Evolutionary conservation across 2,888 invertebrate genomes (phyloP), one percentile per base, ranked within the genome.

Genomic region (Belgica antarctica): DNA sequence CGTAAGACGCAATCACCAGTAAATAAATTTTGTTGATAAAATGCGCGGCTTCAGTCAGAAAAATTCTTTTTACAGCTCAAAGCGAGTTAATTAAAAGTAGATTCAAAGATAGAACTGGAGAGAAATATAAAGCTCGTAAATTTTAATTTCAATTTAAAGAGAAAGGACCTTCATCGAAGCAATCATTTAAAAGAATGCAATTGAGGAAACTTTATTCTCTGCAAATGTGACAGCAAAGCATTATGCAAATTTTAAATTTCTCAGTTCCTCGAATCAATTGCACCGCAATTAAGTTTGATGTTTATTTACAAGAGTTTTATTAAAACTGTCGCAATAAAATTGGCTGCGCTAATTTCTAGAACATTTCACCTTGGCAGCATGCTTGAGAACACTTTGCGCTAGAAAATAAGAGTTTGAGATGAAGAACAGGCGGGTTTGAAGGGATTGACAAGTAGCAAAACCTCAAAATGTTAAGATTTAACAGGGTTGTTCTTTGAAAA

Each of bases 291-390:
- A 68, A 68, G 27, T 68, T 68, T 27, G 47, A 68, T 68, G 47
- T 68, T 68, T 68, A 68, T 68, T 68, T 52, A 52, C 68, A 57
- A 68, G 68, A 68, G 28, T 31, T 28, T 68, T 66, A 66, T 52
- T 66, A 28, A 36, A 17, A 66, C 28, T 25, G 15, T 47, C 7
- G 19, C 62, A 17, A 31, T 62, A 62, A 62, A 62, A 52, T 17
- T 52, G 7, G 52, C 52, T 12, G 12, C 25, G 12, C 25, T 27
- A 59, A 59, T 27, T 27, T 27, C n/a, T 27, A 59, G 22, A 59
- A n/a, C 22, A 25, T 25, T 2, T 59, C 27, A 25, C 59, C 59
- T 59, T 59, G 27, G 27, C 25, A n/a, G 5, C 12, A 52, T 22
- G 5, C 17, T 25, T 15, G 27, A 27, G 4, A 19, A 24, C 8